Evolutionary conservation across 2,888 invertebrate genomes (phyloP), one percentile per base, ranked within the genome.

Genomic region (Elysia crispata): DNA sequence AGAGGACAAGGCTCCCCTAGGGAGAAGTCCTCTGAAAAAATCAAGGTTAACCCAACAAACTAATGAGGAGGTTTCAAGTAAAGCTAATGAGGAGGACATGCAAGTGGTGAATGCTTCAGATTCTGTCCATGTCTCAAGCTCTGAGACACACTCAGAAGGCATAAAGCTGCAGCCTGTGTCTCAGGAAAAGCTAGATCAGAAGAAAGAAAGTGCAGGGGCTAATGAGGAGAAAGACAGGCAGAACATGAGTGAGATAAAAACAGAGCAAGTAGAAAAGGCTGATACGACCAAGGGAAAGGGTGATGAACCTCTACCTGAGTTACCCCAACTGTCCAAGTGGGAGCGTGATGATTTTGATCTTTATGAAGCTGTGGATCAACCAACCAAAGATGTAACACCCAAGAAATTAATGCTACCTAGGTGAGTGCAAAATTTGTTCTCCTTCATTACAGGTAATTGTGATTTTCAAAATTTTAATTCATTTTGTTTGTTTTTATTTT

Each of bases 291-390:
- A 23, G 31, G 73, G 25, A 23, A 69, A 66, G 30, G 30, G 23
- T 23, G 73, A 74, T 20, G 84, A 80, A 81, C 87, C 84, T 66
- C 86, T 87, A 91, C 85, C 88, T 20, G 87, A 88, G 31, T 86
- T 88, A 76, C 96, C 97, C 0, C 96, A 95, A 89, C 93, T 95
- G 75, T 97, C 97, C 0, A 97, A 97, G 92, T 97, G 97, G 97
- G 97, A 97, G 92, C 94, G 96, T 49, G 95, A 95, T 18, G 85
- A 85, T 11, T 82, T 81, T 66, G 85, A 85, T 15, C 78, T 62
- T 30, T 83, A 84, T 8, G 82, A 84, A 1, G 77, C 83, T 0
- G 41, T 78, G 31, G 82, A 83, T 86, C 93, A 93, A 11, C 94
- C 94, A 78, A 83, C 81, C 20, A 62, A 81, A 18, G 84, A 85